Base-by-base conservation (phyloP, 2,113 vertebrate genomes). In the Panthera uncia region DNA sequence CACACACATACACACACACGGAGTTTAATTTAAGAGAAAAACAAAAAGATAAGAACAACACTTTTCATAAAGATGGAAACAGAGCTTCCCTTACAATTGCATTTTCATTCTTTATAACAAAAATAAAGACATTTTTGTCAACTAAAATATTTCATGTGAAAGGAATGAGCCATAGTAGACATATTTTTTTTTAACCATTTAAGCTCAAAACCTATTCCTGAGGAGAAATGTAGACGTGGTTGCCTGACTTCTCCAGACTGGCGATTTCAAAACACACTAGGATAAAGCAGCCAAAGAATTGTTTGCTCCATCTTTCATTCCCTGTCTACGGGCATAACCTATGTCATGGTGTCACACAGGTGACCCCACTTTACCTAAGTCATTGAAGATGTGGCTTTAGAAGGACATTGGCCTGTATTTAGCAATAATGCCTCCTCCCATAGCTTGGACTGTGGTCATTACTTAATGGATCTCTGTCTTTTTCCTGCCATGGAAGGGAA, bases 101-200 rank as follows among this genome's bases (percentile, higher is more conserved):
- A 94, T 31, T 93, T 97, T 97, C 96, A 97, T 61, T 88, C 84
- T 95, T 93, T 36, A 33, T 73, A 52, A 87, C 97, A 93, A 92
- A 98, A 98, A 95, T 71, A 94, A 96, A 69, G 9, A 83, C 86
- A 95, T 48, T 69, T 78, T 83, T 94, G 38, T 48, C 13, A 74
- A 76, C 5, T 45, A n/a, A 91, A 96, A 85, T 16, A 0, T 76
- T 87, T 84, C 25, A 90, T 14, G 14, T 89, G 18, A 94, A 93
- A 83, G 82, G 25, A 92, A 57, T 31, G 8, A n/a, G 9, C 45
- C 48, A 81, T 81, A 36, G 14, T 71, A 85, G 27, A 63, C 3
- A 27, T 33, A 33, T 31, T 31, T 45, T 38, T 87, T 88, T 50
- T 50, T 61, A 36, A 74, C 36, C 27, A 48, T 65, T 76, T 71